Percentiles rank a stretch among this genome's conserved stretches.
Conservation (phyloP, 2,888 invertebrate species). For the Orthonychiurus folsomi region DNA sequence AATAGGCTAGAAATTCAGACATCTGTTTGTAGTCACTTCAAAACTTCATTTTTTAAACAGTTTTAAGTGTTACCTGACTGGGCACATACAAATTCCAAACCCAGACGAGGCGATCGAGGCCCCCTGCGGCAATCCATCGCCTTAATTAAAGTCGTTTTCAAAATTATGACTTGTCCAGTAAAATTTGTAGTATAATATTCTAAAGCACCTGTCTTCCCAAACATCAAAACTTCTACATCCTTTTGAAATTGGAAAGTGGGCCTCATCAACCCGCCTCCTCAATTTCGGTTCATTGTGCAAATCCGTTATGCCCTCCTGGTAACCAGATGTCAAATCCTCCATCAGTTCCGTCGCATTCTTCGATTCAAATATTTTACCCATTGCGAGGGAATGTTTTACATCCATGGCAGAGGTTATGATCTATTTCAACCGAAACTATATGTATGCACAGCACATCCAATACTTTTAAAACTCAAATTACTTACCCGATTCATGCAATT, state of each 20-base stretch:
- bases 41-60: too few relatives aligned
- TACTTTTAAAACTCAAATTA: slow-evolving; percentile 10
- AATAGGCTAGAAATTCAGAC: slow-evolving; percentile 20
- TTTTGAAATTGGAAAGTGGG: slow-evolving; percentile 17
- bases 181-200: too few relatives aligned
- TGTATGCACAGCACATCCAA: background rate
- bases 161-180: too few relatives aligned
- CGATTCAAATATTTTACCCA: slow-evolving; percentile 9
- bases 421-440: slow-evolving; percentile 5
- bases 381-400: slow-evolving; percentile 9
- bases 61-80: slow-evolving; percentile 20
- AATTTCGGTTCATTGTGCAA: slow-evolving; percentile 14
- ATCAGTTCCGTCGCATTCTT: slow-evolving; percentile 21
- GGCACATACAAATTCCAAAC: slow-evolving; percentile 25
- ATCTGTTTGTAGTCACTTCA: background rate
- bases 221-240: slow-evolving; percentile 24
- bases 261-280: slow-evolving; percentile 16
- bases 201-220: slow-evolving; percentile 25
- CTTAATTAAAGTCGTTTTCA: too few relatives aligned
- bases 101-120: slow-evolving; percentile 23
- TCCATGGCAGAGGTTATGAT: slow-evolving; percentile 20
- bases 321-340: slow-evolving; percentile 15
- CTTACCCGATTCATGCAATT: slow-evolving; percentile 19
- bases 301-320: slow-evolving; percentile 19
- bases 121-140: slow-evolving; percentile 20